Percentiles rank a stretch among this genome's conserved stretches.
Conservation (phyloP, 2,888 invertebrate species). For the Pollenia angustigena region DNA sequence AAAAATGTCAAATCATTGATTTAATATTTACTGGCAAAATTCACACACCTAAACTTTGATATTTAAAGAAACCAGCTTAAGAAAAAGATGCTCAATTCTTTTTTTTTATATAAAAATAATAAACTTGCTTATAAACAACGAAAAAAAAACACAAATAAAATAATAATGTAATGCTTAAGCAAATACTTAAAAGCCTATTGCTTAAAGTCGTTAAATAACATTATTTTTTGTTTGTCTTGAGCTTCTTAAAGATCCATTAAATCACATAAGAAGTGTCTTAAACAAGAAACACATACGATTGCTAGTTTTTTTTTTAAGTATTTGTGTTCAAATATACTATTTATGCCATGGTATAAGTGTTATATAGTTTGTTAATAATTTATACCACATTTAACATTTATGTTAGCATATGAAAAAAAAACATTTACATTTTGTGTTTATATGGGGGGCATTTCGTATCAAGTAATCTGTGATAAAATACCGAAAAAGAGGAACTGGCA, state of each 20-base stretch:
- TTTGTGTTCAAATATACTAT: not conserved
- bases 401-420: slow-evolving; percentile 23
- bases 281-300: not conserved
- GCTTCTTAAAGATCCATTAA: slow-evolving; percentile 32
- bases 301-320: not conserved
- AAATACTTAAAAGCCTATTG: slow-evolving; percentile 47
- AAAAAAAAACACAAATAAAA: slow-evolving; percentile 19
- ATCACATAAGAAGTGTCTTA: slow-evolving; percentile 23
- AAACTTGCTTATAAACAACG: not conserved
- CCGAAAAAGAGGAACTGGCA: not conserved
- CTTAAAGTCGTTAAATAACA: not conserved
- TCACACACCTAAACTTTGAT: slow-evolving; percentile 50
- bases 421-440: not conserved
- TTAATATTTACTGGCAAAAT: slow-evolving; percentile 29
- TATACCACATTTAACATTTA: slow-evolving; percentile 53
- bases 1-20: slow-evolving; percentile 47
- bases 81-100: slow-evolving; percentile 15
- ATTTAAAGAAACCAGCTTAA: slow-evolving; percentile 37
- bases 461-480: not conserved
- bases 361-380: slow-evolving; percentile 31
- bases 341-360: slow-evolving; percentile 7
- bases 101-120: slow-evolving; percentile 5
- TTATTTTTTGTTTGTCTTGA: not conserved
- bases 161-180: slow-evolving; percentile 35
- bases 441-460: not conserved